Evolutionary conservation across 30 jellyfish, hydroid and myxozoan genomes (phyloP), one percentile per base, ranked within the genome.

Genomic region (Turritopsis rubra): DNA sequence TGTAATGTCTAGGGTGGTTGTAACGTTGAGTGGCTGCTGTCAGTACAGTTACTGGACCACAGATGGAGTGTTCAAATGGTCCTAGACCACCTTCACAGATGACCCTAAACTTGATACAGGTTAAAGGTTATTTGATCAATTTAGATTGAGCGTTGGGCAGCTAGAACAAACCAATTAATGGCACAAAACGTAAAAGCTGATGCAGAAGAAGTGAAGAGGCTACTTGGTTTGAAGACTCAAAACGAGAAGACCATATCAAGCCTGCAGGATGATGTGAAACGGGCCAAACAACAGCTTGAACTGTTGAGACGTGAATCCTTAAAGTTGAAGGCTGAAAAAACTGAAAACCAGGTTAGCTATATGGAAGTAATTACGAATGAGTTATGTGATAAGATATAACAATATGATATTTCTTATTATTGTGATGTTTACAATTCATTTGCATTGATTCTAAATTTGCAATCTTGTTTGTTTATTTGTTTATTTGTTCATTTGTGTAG

Each of bases 131-230:
- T n/a, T n/a, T 41, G 60, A 3, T 41, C 60, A 41, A 41, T 76
- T 73, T 52, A 94, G 99, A 89, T 94, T 30, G 96, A 88, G 29
- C 29, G 97, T 24, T 94, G 97, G 99, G 85, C 99, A 23, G 72
- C 92, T 20, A 91, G 99, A 31, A 85, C 96, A 17, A 89, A 88
- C 75, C 99, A 94, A 76, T 66, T 94, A 52, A 85, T 88, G 71
- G 96, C 86, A 60, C 97, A 94, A 85, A 85, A 85, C 72, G 89
- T 87, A 73, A 94, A 94, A 73, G 89, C 93, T 0, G 95, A 84
- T 22, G 88, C 81, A 21, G 96, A 94, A 52, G 99, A 94, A 53
- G 52, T 89, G 72, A 86, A 89, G 71, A 81, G 73, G 60, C 72
- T 89, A 25, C 96, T 88, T 81, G 65, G 31, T 13, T 31, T 86